These are phyloP conservation scores for Trematocara variabile DNA, from an alignment of 2,113 vertebrate genomes.

Conservation along the genomic window DNA sequence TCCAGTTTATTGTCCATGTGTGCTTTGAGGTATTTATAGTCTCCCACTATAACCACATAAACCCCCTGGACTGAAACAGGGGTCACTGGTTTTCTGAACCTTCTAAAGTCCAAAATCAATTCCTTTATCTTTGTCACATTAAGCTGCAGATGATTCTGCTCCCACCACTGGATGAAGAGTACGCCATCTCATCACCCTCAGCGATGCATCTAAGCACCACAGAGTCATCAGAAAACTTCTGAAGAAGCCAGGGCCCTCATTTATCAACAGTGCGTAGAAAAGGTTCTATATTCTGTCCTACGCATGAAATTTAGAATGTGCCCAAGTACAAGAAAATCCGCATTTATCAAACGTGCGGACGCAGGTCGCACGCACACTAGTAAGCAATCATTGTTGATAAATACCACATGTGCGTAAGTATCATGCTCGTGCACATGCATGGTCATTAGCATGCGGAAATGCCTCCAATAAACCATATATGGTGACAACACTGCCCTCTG, in stretches of 20 bases:
- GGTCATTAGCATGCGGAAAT: too few relatives aligned
- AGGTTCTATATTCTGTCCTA: too few relatives aligned
- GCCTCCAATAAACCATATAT: too few relatives aligned
- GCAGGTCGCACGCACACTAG: too few relatives aligned
- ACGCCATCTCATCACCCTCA: neutral
- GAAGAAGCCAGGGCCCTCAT: neutral
- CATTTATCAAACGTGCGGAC: too few relatives aligned
- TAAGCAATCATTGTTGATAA: too few relatives aligned
- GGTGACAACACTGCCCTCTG: too few relatives aligned
- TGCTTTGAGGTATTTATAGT: neutral
- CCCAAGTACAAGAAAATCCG: too few relatives aligned
- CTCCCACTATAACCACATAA: rapidly evolving
- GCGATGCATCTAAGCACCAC: neutral
- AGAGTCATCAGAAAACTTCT: neutral
- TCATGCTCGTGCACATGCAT: too few relatives aligned
- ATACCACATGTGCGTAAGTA: too few relatives aligned
- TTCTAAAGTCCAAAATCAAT: neutral
- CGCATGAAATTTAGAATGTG: too few relatives aligned
- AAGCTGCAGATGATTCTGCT: neutral
- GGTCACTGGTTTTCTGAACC: neutral
- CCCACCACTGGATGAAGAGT: neutral
- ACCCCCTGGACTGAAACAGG: neutral
- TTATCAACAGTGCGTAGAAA: too few relatives aligned
- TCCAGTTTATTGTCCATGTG: neutral
- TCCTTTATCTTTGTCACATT: neutral